Conservation (phyloP, 2,113 vertebrate species). For the Zosterops pallidus region DNA sequence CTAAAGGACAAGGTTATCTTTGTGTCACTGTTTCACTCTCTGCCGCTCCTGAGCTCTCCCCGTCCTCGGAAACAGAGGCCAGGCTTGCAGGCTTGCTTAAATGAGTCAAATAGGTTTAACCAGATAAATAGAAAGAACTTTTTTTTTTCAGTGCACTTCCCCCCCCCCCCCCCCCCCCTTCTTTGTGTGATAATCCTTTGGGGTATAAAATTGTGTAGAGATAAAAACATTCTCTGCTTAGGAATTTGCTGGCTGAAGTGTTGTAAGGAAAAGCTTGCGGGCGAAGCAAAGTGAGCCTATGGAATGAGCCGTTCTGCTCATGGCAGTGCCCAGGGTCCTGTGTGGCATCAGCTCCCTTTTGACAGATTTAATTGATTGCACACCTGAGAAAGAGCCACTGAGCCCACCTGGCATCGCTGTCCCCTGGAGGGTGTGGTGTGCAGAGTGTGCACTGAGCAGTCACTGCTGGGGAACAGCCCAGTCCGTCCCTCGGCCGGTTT, state of each 20-base stretch:
- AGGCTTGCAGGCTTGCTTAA: neutral
- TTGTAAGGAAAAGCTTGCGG: neutral
- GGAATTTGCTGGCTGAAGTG: neutral
- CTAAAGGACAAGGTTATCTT: neutral
- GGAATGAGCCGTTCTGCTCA: neutral
- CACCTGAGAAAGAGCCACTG: neutral
- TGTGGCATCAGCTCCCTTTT: neutral
- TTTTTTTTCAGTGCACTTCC: neutral
- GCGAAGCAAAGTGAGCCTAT: fast-evolving
- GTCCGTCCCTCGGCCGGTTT: fast-evolving
- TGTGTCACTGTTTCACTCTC: neutral
- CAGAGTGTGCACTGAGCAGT: fast-evolving
- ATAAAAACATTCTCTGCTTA: neutral
- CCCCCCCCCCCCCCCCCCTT: no score
- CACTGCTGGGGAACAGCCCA: neutral
- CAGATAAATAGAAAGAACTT: neutral
- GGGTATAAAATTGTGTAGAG: neutral
- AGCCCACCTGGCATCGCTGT: fast-evolving
- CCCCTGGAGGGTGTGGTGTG: neutral
- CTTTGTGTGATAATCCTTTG: neutral
- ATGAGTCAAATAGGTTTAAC: neutral
- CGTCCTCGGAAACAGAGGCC: neutral
- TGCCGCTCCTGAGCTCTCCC: neutral
- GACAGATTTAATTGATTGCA: neutral
- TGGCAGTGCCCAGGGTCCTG: neutral